phyloP scores from a whole-genome alignment of 2,113 vertebrate genomes.

The Acrocephalus arundinaceus region DNA sequence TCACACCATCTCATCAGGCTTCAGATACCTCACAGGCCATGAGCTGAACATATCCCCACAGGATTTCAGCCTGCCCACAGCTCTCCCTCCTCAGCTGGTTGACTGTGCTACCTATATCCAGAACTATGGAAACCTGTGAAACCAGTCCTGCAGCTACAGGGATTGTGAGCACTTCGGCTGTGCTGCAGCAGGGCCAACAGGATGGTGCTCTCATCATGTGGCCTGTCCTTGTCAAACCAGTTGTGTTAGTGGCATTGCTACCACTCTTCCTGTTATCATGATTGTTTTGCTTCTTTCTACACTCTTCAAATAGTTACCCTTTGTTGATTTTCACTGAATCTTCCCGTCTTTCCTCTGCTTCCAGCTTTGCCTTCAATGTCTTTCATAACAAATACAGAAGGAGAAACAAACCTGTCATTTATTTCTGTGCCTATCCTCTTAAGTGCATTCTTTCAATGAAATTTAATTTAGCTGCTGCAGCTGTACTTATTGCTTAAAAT shows the following conservation, averaged over 20 bases:
- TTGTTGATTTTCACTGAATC: neutral
- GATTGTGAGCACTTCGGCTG: neutral
- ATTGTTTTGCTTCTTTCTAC: neutral
- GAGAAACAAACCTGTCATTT: neutral
- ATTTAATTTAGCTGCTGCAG: constrained; percentile 2
- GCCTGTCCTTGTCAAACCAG: neutral
- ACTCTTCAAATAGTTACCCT: neutral
- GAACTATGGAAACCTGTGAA: neutral
- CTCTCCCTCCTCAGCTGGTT: neutral
- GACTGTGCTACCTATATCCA: neutral
- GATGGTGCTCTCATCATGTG: neutral
- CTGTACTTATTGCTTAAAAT: neutral
- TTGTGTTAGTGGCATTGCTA: neutral
- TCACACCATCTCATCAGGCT: neutral
- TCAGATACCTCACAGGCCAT: neutral
- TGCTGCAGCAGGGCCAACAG: neutral
- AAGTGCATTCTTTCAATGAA: neutral
- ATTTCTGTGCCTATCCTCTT: neutral
- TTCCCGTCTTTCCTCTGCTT: neutral
- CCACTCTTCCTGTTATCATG: neutral
- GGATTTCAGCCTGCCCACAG: neutral
- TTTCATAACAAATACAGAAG: neutral
- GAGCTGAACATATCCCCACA: neutral
- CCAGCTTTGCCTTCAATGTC: neutral
- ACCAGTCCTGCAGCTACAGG: neutral